phyloP scores from a whole-genome alignment of 1,140 invertebrate genomes.

The Drosophila mojavensis region DNA sequence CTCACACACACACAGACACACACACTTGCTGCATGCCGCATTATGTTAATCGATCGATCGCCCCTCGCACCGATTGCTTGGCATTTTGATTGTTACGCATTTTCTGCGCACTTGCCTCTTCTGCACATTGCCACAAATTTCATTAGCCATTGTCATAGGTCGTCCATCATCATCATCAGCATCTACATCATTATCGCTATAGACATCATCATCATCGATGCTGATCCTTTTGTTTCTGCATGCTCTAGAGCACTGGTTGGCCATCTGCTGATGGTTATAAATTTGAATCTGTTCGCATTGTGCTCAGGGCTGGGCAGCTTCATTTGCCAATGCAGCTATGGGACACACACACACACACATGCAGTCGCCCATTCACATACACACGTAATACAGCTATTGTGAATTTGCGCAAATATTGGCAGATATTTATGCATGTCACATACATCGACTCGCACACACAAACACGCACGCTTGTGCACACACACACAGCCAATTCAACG shows the following conservation, averaged over 20 bases:
- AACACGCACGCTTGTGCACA: constrained; percentile 40
- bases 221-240: constrained; percentile 48
- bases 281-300: constrained; percentile 65
- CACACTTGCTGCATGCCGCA: constrained; percentile 25
- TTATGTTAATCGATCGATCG: constrained; percentile 59
- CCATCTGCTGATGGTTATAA: constrained; percentile 72
- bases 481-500: constrained; percentile 37
- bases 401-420: constrained; percentile 68
- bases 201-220: constrained; percentile 36
- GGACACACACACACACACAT: constrained; percentile 30
- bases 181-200: constrained; percentile 29
- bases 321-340: constrained; percentile 35
- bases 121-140: constrained; percentile 73
- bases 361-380: background rate
- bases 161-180: constrained; percentile 58
- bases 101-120: constrained; percentile 27
- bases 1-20: background rate
- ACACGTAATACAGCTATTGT: constrained; percentile 23
- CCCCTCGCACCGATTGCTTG: constrained; percentile 35
- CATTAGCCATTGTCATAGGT: constrained; percentile 57
- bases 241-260: constrained; percentile 34
- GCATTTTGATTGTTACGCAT: constrained; percentile 47
- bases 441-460: constrained; percentile 39
- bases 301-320: constrained; percentile 48
- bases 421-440: constrained; percentile 77